A percentile compares a stretch with the other conserved stretches of the same genome.
Evolutionary conservation across 2,888 invertebrate species (phyloP).

Genomic region (Lasioglossum oenotherae): DNA sequence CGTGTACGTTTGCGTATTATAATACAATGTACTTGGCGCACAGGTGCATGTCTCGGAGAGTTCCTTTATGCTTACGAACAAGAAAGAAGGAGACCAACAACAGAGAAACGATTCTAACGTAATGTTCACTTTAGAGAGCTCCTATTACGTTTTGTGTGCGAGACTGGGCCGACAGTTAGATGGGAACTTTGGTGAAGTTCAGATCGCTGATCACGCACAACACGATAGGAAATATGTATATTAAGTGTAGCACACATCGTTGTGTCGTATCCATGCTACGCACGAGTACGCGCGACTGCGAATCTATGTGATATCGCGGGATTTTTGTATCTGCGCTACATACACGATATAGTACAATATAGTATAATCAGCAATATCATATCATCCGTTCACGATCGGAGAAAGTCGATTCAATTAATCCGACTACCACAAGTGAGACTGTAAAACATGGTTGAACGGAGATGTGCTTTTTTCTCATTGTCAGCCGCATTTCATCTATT

Average conservation of each 20-base stretch:
- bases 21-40: constrained; percentile 32
- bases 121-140: constrained; percentile 61
- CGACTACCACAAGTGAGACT: background rate
- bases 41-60: constrained; percentile 21
- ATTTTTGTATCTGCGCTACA: background rate
- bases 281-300: background rate
- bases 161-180: constrained; percentile 77
- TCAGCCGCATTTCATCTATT: constrained; percentile 18
- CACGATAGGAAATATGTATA: constrained; percentile 15
- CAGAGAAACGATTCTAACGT: constrained; percentile 40
- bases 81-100: constrained; percentile 34
- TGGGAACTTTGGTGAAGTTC: constrained; percentile 74
- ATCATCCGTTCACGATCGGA: background rate
- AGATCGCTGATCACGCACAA: constrained; percentile 37
- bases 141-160: constrained; percentile 74
- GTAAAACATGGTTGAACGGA: constrained; percentile 20
- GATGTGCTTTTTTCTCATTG: background rate
- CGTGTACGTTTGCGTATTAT: background rate
- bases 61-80: constrained; percentile 32
- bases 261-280: background rate
- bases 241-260: background rate
- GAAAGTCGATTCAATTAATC: background rate
- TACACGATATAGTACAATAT: background rate
- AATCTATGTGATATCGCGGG: constrained; percentile 3
- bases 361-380: background rate